Evolutionary conservation across 2,797 vertebrate species (phyloP).

Genomic region (Mycteria americana): DNA sequence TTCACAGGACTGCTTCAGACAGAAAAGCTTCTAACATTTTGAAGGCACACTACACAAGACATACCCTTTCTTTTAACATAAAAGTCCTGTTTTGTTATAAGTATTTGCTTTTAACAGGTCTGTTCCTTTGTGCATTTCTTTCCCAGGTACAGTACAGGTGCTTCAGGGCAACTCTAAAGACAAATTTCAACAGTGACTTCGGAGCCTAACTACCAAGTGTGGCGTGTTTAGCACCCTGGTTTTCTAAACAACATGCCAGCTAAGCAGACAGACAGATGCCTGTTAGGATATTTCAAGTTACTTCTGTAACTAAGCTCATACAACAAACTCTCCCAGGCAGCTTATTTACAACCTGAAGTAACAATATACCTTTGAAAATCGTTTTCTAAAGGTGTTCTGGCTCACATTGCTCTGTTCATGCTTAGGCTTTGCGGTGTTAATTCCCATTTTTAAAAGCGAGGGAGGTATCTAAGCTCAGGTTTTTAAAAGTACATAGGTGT

Average conservation of each 20-base stretch:
- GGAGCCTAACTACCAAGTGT: neutral
- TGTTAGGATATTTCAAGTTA: neutral
- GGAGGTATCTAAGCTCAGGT: neutral
- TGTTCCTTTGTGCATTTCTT: neutral
- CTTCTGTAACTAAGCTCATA: neutral
- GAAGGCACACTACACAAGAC: neutral
- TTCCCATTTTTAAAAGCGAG: neutral
- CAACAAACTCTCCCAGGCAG: neutral
- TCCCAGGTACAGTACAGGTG: neutral
- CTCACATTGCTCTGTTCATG: neutral
- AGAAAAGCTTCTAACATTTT: neutral
- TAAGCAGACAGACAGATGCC: neutral
- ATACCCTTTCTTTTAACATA: neutral
- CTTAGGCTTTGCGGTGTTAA: neutral
- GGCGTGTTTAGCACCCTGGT: neutral
- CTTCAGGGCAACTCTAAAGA: neutral
- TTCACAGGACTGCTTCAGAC: neutral
- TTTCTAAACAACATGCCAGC: neutral
- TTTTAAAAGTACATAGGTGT: neutral
- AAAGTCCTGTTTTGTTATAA: neutral
- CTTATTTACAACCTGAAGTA: neutral
- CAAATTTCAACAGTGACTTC: neutral
- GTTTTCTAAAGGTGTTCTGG: neutral
- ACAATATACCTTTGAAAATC: neutral
- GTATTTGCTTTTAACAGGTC: neutral